Base-by-base conservation (phyloP, 92 coral and sea anemone species). In the Micromussa lordhowensis region DNA sequence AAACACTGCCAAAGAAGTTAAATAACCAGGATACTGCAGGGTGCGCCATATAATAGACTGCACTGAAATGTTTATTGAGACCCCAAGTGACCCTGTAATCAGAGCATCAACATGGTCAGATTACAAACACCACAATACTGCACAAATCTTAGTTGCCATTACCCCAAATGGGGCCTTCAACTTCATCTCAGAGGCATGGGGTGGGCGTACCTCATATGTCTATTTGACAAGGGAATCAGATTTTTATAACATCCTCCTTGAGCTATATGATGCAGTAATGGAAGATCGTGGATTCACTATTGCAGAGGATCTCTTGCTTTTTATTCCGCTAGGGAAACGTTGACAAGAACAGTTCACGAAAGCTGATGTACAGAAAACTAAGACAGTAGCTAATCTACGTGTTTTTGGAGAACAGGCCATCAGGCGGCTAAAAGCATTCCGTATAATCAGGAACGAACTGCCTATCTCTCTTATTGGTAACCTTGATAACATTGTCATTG, bases 401-500 rank as follows among this genome's bases (percentile, higher is more conserved):
- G n/a, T n/a, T n/a, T n/a, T n/a, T n/a, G n/a, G n/a, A n/a, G n/a
- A n/a, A n/a, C n/a, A n/a, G n/a, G n/a, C n/a, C n/a, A n/a, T n/a
- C n/a, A n/a, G n/a, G n/a, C n/a, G n/a, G n/a, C n/a, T n/a, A n/a
- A n/a, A n/a, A n/a, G n/a, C n/a, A n/a, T n/a, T n/a, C n/a, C n/a
- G n/a, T n/a, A n/a, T n/a, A n/a, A n/a, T 93, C 57, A 90, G 83
- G 88, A 82, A 93, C 63, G 95, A 93, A 84, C 93, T n/a, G n/a
- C n/a, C n/a, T n/a, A n/a, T n/a, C n/a, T n/a, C n/a, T n/a, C n/a
- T n/a, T 90, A 74, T 93, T 38, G 88, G 82, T 36, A 86, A 87
- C 66, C 54, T 93, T 44, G 94, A 93, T 63, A 82, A 87, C 83
- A 92, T 86, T 89, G 53, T 93, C 61, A 57, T 79, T 86, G 89